Evolutionary conservation across 2,888 invertebrate genomes (phyloP).

Genomic region (Apamea crenata): DNA sequence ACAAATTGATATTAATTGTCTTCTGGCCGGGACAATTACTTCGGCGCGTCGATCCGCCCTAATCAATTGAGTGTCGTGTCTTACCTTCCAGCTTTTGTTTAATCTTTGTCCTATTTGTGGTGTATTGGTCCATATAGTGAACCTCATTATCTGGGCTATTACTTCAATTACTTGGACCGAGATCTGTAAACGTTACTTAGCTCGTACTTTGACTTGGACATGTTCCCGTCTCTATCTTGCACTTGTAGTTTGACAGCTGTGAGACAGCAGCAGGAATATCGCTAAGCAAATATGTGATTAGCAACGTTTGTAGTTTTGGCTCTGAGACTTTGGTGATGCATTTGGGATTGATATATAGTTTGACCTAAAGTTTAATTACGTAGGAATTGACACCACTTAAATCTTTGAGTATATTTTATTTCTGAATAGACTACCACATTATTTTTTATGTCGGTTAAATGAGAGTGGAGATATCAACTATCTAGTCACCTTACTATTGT

Average conservation of each 20-base stretch:
- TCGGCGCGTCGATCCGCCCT: conserved; percentile 23
- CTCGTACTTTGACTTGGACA: neutral
- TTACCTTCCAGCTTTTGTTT: conserved; percentile 42
- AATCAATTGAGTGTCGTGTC: conserved; percentile 54
- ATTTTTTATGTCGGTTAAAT: neutral
- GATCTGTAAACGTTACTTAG: neutral
- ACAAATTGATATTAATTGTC: conserved; percentile 68
- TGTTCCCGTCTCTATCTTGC: neutral
- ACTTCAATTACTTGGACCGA: neutral
- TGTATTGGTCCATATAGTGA: conserved; percentile 3
- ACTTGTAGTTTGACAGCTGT: too few species aligned
- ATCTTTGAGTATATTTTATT: neutral
- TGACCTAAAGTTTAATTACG: neutral
- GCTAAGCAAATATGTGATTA: neutral
- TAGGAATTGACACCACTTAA: neutral
- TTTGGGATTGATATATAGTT: neutral
- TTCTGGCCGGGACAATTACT: conserved; percentile 52
- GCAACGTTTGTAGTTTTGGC: neutral
- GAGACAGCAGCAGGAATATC: too few species aligned
- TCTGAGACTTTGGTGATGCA: neutral
- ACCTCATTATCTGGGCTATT: neutral
- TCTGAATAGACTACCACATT: neutral
- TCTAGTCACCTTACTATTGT: neutral
- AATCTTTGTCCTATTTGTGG: conserved; percentile 34
- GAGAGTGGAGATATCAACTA: neutral